Conservation (phyloP, 2,113 vertebrate genomes). For the Chionodraco myersi region DNA sequence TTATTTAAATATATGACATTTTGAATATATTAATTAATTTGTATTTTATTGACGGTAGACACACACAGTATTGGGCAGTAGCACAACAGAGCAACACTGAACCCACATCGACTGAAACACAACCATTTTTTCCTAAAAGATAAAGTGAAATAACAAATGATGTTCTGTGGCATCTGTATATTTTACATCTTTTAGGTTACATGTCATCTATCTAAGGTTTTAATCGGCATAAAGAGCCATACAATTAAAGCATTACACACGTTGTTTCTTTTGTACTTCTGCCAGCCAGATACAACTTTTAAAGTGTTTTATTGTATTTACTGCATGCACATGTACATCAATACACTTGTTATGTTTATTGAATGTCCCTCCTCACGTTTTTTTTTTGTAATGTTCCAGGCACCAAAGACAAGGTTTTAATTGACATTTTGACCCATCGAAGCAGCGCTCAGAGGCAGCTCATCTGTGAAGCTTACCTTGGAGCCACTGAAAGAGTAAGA, state of each 20-base stretch:
- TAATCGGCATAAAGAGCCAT: not conserved
- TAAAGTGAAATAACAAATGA: not conserved
- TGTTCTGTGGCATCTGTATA: not conserved
- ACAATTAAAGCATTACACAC: not conserved
- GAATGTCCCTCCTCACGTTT: not conserved
- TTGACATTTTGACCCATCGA: constrained; percentile 81
- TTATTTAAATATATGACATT: too few relatives aligned
- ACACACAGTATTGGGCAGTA: too few relatives aligned
- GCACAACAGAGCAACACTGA: not conserved
- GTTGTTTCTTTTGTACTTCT: too few relatives aligned
- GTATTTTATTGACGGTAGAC: too few relatives aligned
- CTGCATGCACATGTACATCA: too few relatives aligned
- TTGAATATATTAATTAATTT: too few relatives aligned
- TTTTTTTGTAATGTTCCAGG: constrained; percentile 66
- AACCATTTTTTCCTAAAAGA: not conserved
- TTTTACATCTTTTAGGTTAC: not conserved
- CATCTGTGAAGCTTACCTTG: constrained; percentile 81
- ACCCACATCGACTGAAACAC: not conserved
- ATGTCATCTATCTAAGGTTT: not conserved
- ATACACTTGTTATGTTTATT: too few relatives aligned
- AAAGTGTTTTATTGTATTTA: too few relatives aligned
- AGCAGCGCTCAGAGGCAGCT: constrained; percentile 82
- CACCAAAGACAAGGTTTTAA: constrained; percentile 80
- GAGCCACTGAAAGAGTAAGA: constrained; percentile 77
- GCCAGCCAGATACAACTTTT: too few relatives aligned